Evolutionary conservation across 1,140 invertebrate species (phyloP), one percentile per base, ranked within the genome.

Genomic region (Drosophila melanica): DNA sequence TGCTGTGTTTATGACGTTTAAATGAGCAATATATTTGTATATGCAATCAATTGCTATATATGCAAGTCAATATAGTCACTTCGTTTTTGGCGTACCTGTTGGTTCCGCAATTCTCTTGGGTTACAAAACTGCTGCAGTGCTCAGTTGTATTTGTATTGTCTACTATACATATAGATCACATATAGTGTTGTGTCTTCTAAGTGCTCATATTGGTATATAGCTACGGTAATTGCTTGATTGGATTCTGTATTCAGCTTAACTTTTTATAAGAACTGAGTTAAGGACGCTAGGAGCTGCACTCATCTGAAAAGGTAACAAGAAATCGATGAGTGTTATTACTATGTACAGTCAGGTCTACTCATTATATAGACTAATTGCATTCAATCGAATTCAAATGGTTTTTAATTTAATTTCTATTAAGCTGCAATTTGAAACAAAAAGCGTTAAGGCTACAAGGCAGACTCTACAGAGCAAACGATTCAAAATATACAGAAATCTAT

Each of bases 31-130:
- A n/a, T n/a, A n/a, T n/a, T n/a, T n/a, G n/a, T n/a, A n/a, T 33
- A 7, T 7, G 30, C 30, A 7, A 11, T 45, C 5, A 5, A 50
- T 14, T n/a, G 23, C 12, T 50, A 23, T 27, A n/a, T 12, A 48
- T 27, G 42, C 42, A 9, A 16, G 8, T 2, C 4, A 33, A 33
- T 30, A 23, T 42, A 55, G 10, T 23, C 18, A 11, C 12, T 23
- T 41, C 12, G 18, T 16, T 20, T n/a, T 18, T 30, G 41, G 53
- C 67, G 33, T 81, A 90, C 87, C 86, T 90, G 72, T 90, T 85
- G 87, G 87, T 82, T 90, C 87, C 75, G 87, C 87, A 90, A 90
- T 86, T 90, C 87, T 82, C 87, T 90, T 55, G 75, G 77, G 67
- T 60, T 86, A 86, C 65, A 75, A 77, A 77, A 69, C 69, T 74